Percentiles rank a stretch among this genome's conserved stretches.
Evolutionary conservation across 1,140 invertebrate species (phyloP).

Genomic region (Drosophila navojoa): DNA sequence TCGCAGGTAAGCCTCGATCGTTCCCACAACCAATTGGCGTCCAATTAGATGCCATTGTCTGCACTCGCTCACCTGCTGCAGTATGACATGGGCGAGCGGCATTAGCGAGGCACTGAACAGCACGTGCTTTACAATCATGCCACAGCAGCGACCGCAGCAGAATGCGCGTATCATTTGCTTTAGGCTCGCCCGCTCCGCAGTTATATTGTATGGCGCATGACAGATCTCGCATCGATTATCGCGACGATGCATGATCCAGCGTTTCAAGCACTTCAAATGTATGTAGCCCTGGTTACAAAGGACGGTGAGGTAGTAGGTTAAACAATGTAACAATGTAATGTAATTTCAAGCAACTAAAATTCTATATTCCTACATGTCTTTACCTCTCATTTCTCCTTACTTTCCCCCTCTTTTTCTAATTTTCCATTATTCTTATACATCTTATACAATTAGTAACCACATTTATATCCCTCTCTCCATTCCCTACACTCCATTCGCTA

Average conservation of each 20-base stretch:
- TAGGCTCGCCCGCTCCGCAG: conserved; percentile 62
- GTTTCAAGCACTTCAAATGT: conserved; percentile 74
- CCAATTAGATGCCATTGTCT: not conserved
- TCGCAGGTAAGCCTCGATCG: conserved; percentile 37
- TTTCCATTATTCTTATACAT: no score
- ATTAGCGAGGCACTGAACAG: conserved; percentile 68
- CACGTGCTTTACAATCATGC: conserved; percentile 69
- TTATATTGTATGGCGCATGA: conserved; percentile 54
- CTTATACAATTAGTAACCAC: no score
- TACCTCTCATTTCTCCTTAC: no score
- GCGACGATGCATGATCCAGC: conserved; percentile 74
- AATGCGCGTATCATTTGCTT: conserved; percentile 70
- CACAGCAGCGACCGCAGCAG: conserved; percentile 67
- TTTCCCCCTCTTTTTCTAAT: no score
- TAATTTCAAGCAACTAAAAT: no score
- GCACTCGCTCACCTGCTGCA: conserved; percentile 68
- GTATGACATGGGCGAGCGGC: conserved; percentile 70
- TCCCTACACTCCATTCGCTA: no score
- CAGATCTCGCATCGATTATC: conserved; percentile 78
- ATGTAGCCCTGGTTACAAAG: conserved; percentile 58
- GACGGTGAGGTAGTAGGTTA: not conserved
- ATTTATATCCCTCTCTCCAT: no score
- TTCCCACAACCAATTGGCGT: not conserved
- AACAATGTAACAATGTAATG: no score
- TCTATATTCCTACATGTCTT: no score